Conservation (phyloP, 2,113 vertebrate species). For the Nothocercus julius region DNA sequence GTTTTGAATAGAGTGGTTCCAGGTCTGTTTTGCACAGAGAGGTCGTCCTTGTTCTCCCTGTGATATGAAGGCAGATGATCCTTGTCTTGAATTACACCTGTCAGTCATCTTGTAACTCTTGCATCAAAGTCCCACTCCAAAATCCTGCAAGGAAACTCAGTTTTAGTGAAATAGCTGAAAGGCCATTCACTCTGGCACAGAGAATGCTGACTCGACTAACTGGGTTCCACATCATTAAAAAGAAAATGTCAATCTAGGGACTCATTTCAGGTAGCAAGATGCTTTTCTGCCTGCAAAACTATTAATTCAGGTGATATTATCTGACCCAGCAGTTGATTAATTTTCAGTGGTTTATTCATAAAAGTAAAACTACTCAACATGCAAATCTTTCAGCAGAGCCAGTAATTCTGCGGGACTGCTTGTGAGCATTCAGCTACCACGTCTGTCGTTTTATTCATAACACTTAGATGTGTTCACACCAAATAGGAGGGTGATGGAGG, state of each 20-base stretch:
- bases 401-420: not conserved
- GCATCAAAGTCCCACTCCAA: not conserved
- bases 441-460: not conserved
- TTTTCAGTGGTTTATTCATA: not conserved
- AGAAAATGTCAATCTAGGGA: not conserved
- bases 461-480: rapidly evolving
- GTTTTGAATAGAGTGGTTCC: not conserved
- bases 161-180: not conserved
- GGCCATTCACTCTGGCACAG: too few species aligned
- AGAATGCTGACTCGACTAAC: not conserved
- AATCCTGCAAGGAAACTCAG: not conserved
- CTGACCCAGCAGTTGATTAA: not conserved
- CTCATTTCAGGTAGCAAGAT: not conserved
- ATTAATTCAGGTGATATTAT: not conserved
- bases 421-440: not conserved
- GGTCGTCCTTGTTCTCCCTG: not conserved
- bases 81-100: not conserved
- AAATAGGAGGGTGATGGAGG: not conserved
- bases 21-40: not conserved
- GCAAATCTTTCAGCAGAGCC: not conserved
- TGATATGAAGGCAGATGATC: not conserved
- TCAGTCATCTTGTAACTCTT: not conserved
- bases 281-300: not conserved
- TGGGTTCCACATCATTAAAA: not conserved
- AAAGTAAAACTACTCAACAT: not conserved